Base-by-base conservation (phyloP, 2,888 invertebrate genomes). In the Scaptomyza tumidula region DNA sequence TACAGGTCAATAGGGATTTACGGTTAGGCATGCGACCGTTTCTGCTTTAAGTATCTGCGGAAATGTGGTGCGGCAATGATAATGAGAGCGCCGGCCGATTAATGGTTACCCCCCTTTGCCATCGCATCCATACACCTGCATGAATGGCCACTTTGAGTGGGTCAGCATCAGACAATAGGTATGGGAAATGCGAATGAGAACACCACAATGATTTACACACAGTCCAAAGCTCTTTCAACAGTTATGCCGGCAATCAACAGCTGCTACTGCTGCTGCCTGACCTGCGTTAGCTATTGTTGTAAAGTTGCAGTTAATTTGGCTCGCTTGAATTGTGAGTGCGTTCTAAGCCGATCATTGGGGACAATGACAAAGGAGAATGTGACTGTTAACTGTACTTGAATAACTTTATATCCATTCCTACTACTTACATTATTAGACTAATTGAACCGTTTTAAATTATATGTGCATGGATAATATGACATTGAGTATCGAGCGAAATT, bases 1-100 rank as follows among this genome's bases (percentile, higher is more conserved):
- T 82, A 45, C 71, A 48, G 86, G 84, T 71, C 88, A 86, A 83
- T 86, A 77, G 75, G 78, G 86, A 88, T 74, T 81, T 80, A 81
- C 86, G 73, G 81, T 86, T 80, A 82, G 83, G 50, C 76, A 63
- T 67, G 71, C 45, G 67, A 62, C 59, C 57, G 37, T 63, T 71
- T 53, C 55, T 41, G 61, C 62, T 60, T 41, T 69, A 85, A 81
- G 68, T 87, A 85, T 60, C 72, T 87, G 80, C 88, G 88, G 81
- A 81, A 81, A 81, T 71, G 63, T 75, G 43, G 33, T 63, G 54
- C 37, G 55, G 55, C 49, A 57, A 53, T 77, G 65, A 48, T 78
- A 77, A 77, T 76, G 73, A 70, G 76, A 73, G 52, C 76, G 58
- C 53, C 76, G 56, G 9, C 76, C 78, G 76, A 77, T 77, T 77